Percentiles rank a stretch among this genome's conserved stretches.
These are phyloP conservation scores for Galerucella pusilla DNA, from an alignment of 2,888 invertebrate genomes.

Conservation along the genomic window DNA sequence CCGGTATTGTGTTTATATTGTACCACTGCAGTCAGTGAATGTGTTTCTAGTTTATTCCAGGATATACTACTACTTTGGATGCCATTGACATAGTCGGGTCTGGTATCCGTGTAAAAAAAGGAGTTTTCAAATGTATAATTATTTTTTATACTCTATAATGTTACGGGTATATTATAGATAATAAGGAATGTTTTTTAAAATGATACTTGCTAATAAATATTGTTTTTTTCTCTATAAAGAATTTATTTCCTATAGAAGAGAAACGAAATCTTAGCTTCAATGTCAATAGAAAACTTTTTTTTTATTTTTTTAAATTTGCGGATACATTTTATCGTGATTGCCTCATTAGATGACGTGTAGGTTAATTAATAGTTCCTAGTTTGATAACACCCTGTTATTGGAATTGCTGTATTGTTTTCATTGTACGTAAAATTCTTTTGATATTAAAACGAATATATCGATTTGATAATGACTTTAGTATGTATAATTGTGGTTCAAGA, in stretches of 20 bases:
- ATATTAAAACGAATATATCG: background rate
- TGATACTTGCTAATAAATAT: too few species aligned
- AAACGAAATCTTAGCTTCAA: background rate
- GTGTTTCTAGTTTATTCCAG: slow-evolving; percentile 19
- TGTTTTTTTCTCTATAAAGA: too few species aligned
- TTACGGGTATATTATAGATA: too few species aligned
- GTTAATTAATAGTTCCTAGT: background rate
- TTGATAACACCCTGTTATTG: background rate
- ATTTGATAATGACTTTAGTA: background rate
- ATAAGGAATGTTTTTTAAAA: too few species aligned
- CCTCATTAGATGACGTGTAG: background rate
- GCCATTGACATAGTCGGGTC: background rate
- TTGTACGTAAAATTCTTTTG: background rate
- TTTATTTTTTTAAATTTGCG: background rate
- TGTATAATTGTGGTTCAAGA: background rate
- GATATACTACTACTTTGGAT: background rate
- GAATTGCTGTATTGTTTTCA: background rate
- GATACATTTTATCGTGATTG: background rate
- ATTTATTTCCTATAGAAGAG: too few species aligned
- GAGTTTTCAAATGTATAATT: too few species aligned
- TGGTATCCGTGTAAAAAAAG: background rate
- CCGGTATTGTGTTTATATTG: slow-evolving; percentile 31
- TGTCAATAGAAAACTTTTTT: background rate
- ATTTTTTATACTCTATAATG: too few species aligned
- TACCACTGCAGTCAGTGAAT: slow-evolving; percentile 21